phyloP scores from a whole-genome alignment of 2,797 vertebrate genomes.

The Rhadinocentrus ornatus region DNA sequence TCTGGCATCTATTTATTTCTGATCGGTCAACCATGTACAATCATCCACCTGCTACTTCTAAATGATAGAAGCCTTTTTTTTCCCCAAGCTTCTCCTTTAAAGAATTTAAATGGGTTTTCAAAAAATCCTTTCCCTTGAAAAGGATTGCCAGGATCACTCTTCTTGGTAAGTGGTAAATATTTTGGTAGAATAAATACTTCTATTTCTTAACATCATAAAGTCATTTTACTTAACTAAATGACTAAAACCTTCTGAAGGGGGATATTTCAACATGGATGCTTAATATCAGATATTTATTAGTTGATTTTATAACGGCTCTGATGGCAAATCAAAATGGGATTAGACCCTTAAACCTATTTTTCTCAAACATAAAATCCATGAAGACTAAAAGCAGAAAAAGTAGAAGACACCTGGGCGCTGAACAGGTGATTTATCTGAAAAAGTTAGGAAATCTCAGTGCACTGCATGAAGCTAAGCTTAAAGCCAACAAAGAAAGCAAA shows the following conservation, averaged over 20 bases:
- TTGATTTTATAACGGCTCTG: not conserved
- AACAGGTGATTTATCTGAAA: conserved; percentile 85
- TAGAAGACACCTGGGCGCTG: conserved; percentile 84
- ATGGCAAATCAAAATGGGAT: not conserved
- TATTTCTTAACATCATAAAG: not conserved
- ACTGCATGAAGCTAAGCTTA: conserved; percentile 74
- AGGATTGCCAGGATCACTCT: conserved; percentile 32
- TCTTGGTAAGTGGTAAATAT: not conserved
- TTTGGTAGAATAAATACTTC: not conserved
- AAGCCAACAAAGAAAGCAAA: conserved; percentile 87
- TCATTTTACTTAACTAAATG: conserved; percentile 2
- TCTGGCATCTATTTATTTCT: conserved; percentile 73
- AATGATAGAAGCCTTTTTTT: conserved; percentile 63
- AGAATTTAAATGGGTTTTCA: conserved; percentile 75
- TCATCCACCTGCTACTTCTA: conserved; percentile 82
- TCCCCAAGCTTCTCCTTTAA: conserved; percentile 50
- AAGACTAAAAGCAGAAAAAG: conserved; percentile 68
- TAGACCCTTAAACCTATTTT: not conserved
- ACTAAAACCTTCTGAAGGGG: not conserved
- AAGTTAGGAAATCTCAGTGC: conserved; percentile 71
- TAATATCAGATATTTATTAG: not conserved
- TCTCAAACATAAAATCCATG: conserved; percentile 43
- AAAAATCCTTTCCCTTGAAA: conserved; percentile 59
- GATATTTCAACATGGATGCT: not conserved
- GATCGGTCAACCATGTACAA: conserved; percentile 79